Percentiles rank a stretch among this genome's conserved stretches.
These are phyloP conservation scores for Drosophila triauraria DNA, from an alignment of 1,140 invertebrate genomes.

Conservation along the genomic window DNA sequence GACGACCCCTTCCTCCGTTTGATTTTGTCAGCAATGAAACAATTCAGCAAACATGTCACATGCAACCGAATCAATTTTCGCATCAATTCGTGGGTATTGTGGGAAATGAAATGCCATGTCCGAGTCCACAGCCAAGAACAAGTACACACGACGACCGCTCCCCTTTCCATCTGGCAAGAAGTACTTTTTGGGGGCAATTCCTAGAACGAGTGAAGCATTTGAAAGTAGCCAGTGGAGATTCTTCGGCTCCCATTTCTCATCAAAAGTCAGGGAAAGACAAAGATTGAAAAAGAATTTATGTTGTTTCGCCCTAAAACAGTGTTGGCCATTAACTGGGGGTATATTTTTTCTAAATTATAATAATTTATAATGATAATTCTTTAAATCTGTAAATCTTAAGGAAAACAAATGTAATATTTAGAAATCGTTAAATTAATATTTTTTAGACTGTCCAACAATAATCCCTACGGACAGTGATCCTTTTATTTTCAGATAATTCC, in stretches of 20 bases:
- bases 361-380: too few species aligned
- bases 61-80: conserved; percentile 82
- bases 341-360: too few species aligned
- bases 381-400: not conserved
- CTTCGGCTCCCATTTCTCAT: conserved; percentile 38
- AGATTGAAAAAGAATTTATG: conserved; percentile 52
- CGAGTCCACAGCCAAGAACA: conserved; percentile 14
- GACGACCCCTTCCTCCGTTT: not conserved
- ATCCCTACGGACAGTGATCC: too few species aligned
- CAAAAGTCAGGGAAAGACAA: conserved; percentile 61
- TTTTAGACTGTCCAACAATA: too few species aligned
- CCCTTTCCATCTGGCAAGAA: not conserved
- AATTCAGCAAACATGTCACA: conserved; percentile 81
- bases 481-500: too few species aligned
- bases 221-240: conserved; percentile 58
- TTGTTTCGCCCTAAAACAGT: conserved; percentile 14
- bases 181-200: conserved; percentile 20
- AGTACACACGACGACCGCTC: conserved; percentile 11
- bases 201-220: conserved; percentile 63
- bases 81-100: conserved; percentile 77
- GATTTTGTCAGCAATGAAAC: conserved; percentile 52
- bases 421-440: too few species aligned
- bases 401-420: too few species aligned
- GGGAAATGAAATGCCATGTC: conserved; percentile 65
- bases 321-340: not conserved